phyloP scores from a whole-genome alignment of 2,888 invertebrate species.

The Portevinia maculata region DNA sequence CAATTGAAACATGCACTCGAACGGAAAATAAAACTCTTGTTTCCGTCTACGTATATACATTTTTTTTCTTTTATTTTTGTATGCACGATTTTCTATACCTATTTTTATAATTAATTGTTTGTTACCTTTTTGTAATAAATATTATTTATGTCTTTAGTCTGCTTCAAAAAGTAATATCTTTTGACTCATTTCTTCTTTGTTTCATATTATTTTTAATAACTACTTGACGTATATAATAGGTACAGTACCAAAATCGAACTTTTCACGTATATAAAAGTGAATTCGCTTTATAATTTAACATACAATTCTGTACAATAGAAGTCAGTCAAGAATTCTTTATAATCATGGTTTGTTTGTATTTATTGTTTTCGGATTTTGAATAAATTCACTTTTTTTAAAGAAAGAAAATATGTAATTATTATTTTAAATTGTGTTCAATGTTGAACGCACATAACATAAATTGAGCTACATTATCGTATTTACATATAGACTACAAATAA shows the following conservation, averaged over 20 bases:
- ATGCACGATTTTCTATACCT: conserved; percentile 49
- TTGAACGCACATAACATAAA: conserved; percentile 53
- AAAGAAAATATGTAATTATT: conserved; percentile 3
- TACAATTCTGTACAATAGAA: conserved; percentile 60
- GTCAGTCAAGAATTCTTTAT: conserved; percentile 56
- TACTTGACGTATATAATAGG: conserved; percentile 35
- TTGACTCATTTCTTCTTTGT: conserved; percentile 31
- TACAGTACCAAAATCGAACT: conserved; percentile 53
- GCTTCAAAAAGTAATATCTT: conserved; percentile 52
- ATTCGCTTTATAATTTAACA: conserved; percentile 48
- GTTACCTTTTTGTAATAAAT: conserved; percentile 53
- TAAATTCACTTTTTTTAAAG: conserved; percentile 7
- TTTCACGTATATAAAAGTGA: conserved; percentile 54
- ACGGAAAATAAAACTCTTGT: conserved; percentile 3
- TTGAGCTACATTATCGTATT: conserved; percentile 61
- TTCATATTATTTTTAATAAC: conserved; percentile 31
- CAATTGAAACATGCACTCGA: no score
- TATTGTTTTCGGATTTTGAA: conserved; percentile 24
- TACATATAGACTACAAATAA: conserved; percentile 46
- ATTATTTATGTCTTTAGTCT: conserved; percentile 68
- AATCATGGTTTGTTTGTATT: conserved; percentile 26
- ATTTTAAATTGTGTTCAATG: conserved; percentile 21
- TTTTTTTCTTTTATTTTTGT: conserved; percentile 30
- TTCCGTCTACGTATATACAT: conserved; percentile 38
- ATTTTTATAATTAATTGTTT: conserved; percentile 28